phyloP scores from a whole-genome alignment of 1,140 invertebrate genomes.

The Radopholus similis region DNA sequence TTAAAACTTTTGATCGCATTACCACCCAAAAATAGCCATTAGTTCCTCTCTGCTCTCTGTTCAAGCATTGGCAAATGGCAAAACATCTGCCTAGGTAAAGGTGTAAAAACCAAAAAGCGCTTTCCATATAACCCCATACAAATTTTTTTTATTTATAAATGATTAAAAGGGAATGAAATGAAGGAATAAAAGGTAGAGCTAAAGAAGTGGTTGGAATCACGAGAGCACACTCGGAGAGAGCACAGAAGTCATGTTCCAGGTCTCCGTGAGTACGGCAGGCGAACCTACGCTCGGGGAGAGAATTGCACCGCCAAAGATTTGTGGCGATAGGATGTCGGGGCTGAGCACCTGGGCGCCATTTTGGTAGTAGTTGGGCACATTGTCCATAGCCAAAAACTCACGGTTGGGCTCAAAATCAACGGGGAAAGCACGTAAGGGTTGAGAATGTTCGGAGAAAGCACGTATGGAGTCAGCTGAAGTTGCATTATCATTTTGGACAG shows the following conservation, averaged over 20 bases:
- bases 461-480: slow-evolving; percentile 37
- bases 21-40: too few species aligned
- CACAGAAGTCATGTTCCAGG: slow-evolving; percentile 42
- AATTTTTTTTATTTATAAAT: not conserved
- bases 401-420: slow-evolving; percentile 42
- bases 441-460: slow-evolving; percentile 51
- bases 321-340: slow-evolving; percentile 35
- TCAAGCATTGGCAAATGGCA: too few species aligned
- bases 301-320: slow-evolving; percentile 30
- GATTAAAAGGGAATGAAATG: not conserved
- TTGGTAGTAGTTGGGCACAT: not conserved
- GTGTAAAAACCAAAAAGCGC: too few species aligned
- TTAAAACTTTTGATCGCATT: too few species aligned
- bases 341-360: slow-evolving; percentile 33
- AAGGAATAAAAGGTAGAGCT: too few species aligned
- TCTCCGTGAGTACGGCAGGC: slow-evolving; percentile 51
- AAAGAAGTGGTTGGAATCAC: too few species aligned
- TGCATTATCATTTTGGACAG: too few species aligned
- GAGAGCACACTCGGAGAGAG: slow-evolving; percentile 54
- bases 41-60: too few species aligned
- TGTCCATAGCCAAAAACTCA: too few species aligned
- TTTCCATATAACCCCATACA: too few species aligned
- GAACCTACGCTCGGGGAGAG: slow-evolving; percentile 43
- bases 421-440: slow-evolving; percentile 50
- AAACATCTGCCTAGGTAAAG: too few species aligned